These are phyloP conservation scores for Semnornis frantzii DNA, from an alignment of 2,113 vertebrate species.

Conservation along the genomic window DNA sequence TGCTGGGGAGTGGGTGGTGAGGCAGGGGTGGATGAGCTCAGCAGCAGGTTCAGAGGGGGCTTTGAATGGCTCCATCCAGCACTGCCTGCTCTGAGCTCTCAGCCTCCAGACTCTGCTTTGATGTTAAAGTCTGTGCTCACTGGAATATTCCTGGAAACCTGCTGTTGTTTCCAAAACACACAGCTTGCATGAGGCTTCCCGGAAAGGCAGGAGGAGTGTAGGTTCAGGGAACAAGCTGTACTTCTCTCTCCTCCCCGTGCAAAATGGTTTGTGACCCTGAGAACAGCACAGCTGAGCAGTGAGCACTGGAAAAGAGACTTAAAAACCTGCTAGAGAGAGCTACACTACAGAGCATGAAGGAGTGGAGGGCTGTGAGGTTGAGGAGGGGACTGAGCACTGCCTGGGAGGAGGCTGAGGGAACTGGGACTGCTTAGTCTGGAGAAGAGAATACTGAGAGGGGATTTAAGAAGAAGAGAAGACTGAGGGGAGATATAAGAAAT, in stretches of 20 bases:
- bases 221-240: background rate
- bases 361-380: background rate
- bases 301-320: background rate
- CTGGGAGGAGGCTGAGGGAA: too few relatives aligned
- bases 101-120: background rate
- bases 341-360: background rate
- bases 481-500: too few relatives aligned
- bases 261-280: background rate
- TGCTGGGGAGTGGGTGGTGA: too few relatives aligned
- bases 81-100: background rate
- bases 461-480: too few relatives aligned
- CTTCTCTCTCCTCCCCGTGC: background rate
- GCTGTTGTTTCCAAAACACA: background rate
- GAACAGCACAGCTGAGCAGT: background rate
- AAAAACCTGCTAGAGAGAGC: background rate
- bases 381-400: too few relatives aligned
- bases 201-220: background rate
- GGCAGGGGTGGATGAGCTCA: accelerated
- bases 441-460: too few relatives aligned
- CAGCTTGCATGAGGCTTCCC: background rate
- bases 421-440: too few relatives aligned
- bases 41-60: background rate
- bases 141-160: background rate
- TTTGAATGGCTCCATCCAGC: accelerated
- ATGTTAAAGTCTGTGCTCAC: background rate